Evolutionary conservation across 2,888 invertebrate genomes (phyloP), one percentile per base, ranked within the genome.

Genomic region (Philereme vetulata): DNA sequence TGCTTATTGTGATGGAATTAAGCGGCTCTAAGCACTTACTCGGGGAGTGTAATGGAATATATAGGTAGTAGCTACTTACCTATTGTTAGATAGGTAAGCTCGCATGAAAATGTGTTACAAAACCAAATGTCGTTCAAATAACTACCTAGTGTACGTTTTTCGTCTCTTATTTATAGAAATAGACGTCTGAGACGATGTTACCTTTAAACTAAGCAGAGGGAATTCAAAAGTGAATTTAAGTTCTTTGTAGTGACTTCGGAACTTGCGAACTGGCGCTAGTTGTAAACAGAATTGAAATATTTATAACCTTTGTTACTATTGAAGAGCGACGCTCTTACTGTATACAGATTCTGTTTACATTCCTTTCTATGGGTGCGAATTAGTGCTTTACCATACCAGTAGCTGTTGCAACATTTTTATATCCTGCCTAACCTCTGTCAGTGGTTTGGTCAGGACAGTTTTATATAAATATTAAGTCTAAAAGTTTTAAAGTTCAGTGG

Each of bases 271-370:
- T 56, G 32, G 9, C 42, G 52, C 6, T 45, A 50, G 46, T 43
- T 48, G 42, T 34, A 44, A 53, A 52, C 42, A n/a, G 32, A 48
- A 42, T 53, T 48, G 45, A 40, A 35, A 33, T 44, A n/a, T 42
- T 32, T 51, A 42, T 82, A 80, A 77, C 7, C 4, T 35, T 4
- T 6, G 9, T 7, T 7, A 3, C 5, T 5, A 34, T 44, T 44
- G 44, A 21, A 44, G 21, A 21, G 44, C 11, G 21, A 21, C 11
- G 44, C 21, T 44, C n/a, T 9, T 42, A 9, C n/a, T 42, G 4
- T 9, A 2, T 42, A 9, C n/a, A n/a, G 42, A n/a, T 36, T 36
- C 36, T 36, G 36, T 7, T 6, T 4, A 8, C 7, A 36, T 36
- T 36, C 7, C 36, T 36, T 4, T 7, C 36, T 36, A 5, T 8